Percentiles rank a stretch among this genome's conserved stretches.
Evolutionary conservation across 2,797 vertebrate species (phyloP).

Genomic region (Leucoraja ocellata): DNA sequence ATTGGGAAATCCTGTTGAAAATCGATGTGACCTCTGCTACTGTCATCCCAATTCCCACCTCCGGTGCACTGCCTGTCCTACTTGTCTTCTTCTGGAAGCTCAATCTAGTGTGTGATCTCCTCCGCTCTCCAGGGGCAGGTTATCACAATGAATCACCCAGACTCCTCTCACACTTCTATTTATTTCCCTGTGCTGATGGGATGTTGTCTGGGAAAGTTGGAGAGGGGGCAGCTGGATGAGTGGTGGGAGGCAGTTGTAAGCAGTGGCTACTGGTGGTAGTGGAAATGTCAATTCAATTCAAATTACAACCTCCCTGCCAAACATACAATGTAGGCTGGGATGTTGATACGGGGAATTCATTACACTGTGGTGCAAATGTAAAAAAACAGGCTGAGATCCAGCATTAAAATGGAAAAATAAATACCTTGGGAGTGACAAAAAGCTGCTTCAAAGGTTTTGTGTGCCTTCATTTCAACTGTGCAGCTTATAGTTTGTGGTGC

Average conservation of each 20-base stretch:
- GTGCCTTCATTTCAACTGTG: background rate
- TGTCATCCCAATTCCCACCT: constrained; percentile 72
- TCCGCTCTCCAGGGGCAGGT: constrained; percentile 71
- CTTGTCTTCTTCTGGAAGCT: constrained; percentile 72
- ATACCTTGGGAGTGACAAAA: background rate
- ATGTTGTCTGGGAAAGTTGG: constrained; percentile 42
- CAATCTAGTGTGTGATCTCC: constrained; percentile 67
- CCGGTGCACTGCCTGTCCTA: constrained; percentile 59
- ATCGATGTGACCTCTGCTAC: constrained; percentile 80
- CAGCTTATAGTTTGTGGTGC: background rate
- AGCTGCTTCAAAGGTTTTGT: background rate
- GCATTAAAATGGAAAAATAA: background rate
- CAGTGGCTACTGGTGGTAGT: no score
- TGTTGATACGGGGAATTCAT: background rate
- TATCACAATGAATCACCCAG: constrained; percentile 76
- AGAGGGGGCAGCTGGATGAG: background rate
- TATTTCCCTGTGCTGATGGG: constrained; percentile 68
- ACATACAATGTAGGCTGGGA: background rate
- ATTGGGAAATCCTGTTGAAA: constrained; percentile 67
- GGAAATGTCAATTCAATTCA: constrained; percentile 29
- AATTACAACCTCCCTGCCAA: constrained; percentile 11
- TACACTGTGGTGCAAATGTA: background rate
- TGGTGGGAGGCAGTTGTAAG: no score
- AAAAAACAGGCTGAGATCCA: background rate
- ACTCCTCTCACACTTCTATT: constrained; percentile 70